Percentiles rank a stretch among this genome's conserved stretches.
Conservation (phyloP, 2,888 invertebrate genomes). For the Drosophila paracracens region DNA sequence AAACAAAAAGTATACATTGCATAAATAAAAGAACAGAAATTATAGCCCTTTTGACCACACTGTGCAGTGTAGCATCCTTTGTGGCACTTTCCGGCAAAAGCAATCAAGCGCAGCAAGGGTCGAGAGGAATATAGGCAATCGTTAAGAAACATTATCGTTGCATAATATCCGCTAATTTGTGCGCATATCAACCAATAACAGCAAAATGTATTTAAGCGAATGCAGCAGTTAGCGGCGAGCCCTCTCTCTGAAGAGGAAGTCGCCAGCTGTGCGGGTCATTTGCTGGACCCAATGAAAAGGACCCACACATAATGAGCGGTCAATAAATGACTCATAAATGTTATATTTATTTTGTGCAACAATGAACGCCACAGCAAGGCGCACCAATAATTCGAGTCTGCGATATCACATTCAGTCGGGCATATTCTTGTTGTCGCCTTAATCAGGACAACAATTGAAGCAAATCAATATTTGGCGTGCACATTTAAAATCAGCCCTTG, state of each 20-base stretch:
- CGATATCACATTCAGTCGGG: slow-evolving; percentile 15
- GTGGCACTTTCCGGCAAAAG: slow-evolving; percentile 8
- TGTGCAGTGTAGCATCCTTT: background rate
- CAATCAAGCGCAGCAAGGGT: slow-evolving; percentile 17
- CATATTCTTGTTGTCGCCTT: slow-evolving; percentile 32
- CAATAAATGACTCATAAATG: slow-evolving; percentile 72
- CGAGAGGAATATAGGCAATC: slow-evolving; percentile 7
- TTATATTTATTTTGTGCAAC: slow-evolving; percentile 65
- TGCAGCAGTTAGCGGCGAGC: background rate
- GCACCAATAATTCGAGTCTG: slow-evolving; percentile 15
- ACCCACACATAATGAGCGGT: slow-evolving; percentile 49
- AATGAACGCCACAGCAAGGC: slow-evolving; percentile 31
- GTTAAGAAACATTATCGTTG: slow-evolving; percentile 62
- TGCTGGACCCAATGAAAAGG: slow-evolving; percentile 52
- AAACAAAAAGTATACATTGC: background rate
- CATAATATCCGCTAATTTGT: slow-evolving; percentile 73
- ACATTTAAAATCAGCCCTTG: slow-evolving; percentile 37
- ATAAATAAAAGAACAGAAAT: background rate
- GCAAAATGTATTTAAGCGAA: slow-evolving; percentile 28
- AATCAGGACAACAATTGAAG: slow-evolving; percentile 48
- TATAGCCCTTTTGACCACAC: background rate
- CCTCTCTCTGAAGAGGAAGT: slow-evolving; percentile 3
- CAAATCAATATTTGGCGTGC: slow-evolving; percentile 71
- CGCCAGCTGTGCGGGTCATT: slow-evolving; percentile 70
- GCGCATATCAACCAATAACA: slow-evolving; percentile 38